Conservation (phyloP, 2,113 vertebrate species). For the Pelecanus crispus region DNA sequence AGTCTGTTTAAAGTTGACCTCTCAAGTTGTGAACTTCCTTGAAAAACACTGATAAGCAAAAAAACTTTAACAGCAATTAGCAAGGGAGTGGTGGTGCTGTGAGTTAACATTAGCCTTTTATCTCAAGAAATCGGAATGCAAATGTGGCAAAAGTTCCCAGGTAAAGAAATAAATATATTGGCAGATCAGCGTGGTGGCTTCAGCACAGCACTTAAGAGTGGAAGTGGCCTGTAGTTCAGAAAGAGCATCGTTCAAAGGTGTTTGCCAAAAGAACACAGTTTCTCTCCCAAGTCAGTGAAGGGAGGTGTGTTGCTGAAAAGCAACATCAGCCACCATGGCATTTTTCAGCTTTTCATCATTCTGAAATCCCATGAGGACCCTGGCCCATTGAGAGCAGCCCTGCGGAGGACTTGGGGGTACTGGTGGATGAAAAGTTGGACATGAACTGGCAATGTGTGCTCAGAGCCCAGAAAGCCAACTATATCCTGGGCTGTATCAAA, state of each 20-base stretch:
- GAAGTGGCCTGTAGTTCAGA: background rate
- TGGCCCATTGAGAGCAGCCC: background rate
- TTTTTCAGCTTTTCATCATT: background rate
- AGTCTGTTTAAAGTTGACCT: slow-evolving; percentile 68
- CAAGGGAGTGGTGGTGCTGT: slow-evolving; percentile 11
- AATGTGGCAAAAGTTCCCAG: slow-evolving; percentile 21
- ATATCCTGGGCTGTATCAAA: background rate
- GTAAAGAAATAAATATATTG: slow-evolving; percentile 2
- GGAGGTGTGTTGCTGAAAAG: background rate
- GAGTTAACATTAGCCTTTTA: slow-evolving; percentile 10
- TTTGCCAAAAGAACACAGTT: background rate
- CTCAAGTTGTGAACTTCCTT: slow-evolving; percentile 69
- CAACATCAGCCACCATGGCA: background rate
- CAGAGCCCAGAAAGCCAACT: background rate
- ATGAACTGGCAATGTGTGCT: fast-evolving
- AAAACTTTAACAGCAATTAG: slow-evolving; percentile 52
- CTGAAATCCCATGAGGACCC: background rate
- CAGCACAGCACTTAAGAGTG: background rate
- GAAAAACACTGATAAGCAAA: slow-evolving; percentile 68
- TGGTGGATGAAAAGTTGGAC: background rate
- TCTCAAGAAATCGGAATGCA: slow-evolving; percentile 48
- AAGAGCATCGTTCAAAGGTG: background rate
- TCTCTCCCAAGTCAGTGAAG: background rate
- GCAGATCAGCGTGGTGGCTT: background rate
- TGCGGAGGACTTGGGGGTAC: background rate